Evolutionary conservation across 2,797 vertebrate genomes (phyloP).

Genomic region (Sparus aurata): DNA sequence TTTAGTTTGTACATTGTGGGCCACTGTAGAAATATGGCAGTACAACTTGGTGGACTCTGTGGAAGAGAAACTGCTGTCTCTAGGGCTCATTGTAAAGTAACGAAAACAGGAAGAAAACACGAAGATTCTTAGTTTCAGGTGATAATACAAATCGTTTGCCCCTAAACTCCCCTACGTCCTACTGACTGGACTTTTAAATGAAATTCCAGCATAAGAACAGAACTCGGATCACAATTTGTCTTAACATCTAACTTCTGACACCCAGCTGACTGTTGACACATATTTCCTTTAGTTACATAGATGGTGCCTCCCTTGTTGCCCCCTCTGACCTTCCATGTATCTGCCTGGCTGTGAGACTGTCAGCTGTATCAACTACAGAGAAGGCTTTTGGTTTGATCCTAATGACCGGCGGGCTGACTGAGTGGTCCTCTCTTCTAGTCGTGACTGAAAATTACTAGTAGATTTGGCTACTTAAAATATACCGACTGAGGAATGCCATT

Average conservation of each 20-base stretch:
- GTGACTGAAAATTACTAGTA: conserved; percentile 51
- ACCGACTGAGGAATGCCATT: conserved; percentile 50
- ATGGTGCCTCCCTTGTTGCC: conserved; percentile 23
- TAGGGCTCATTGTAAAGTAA: too few species aligned
- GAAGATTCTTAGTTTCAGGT: too few species aligned
- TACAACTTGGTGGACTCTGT: too few species aligned
- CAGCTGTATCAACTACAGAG: conserved; percentile 51
- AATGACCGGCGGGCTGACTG: conserved; percentile 30
- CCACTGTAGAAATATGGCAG: too few species aligned
- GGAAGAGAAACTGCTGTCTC: too few species aligned
- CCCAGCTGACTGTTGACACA: not conserved
- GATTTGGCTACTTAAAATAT: conserved; percentile 48
- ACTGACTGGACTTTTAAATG: too few species aligned
- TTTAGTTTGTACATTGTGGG: too few species aligned
- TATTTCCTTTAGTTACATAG: not conserved
- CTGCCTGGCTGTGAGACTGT: conserved; percentile 43
- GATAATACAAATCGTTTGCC: too few species aligned
- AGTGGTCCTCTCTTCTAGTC: conserved; percentile 31
- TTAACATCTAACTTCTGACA: conserved; percentile 5
- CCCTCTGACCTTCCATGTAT: conserved; percentile 35
- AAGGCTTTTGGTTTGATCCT: conserved; percentile 43
- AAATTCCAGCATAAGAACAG: too few species aligned
- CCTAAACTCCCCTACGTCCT: too few species aligned
- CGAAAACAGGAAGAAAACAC: too few species aligned
- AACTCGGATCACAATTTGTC: not conserved